Evolutionary conservation across 2,797 vertebrate species (phyloP).

Genomic region (Phrynocephalus vlangalii): DNA sequence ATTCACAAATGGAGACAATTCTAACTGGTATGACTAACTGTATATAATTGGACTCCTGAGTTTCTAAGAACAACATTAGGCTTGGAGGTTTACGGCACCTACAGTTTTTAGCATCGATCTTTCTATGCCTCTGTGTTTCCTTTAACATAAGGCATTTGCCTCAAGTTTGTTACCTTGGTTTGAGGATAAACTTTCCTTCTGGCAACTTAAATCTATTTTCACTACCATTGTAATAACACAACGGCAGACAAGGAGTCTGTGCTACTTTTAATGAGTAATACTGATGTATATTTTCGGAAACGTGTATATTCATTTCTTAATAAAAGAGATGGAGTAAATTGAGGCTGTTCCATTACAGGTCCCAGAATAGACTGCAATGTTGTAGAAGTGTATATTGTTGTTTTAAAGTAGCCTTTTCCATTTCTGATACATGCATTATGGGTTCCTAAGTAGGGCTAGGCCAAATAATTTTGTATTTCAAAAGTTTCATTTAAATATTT

Average conservation of each 20-base stretch:
- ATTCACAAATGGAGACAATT: conserved; percentile 5
- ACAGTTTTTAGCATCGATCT: not conserved
- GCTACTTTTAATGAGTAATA: not conserved
- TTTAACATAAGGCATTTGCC: not conserved
- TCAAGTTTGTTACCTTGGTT: not conserved
- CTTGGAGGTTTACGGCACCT: not conserved
- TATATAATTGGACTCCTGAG: conserved; percentile 29
- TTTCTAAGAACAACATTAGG: not conserved
- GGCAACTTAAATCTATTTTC: not conserved
- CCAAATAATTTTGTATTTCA: not conserved
- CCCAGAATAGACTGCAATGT: no score
- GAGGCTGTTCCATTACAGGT: no score
- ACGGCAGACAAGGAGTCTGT: not conserved
- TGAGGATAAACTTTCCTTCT: not conserved
- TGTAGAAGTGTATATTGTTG: no score
- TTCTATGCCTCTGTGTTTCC: not conserved
- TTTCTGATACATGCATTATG: no score
- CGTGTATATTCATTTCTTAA: not conserved
- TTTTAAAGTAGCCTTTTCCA: no score
- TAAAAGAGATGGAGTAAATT: not conserved
- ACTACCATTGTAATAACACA: not conserved
- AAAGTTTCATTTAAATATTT: not conserved
- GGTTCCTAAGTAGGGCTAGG: not conserved
- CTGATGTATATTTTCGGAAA: not conserved
- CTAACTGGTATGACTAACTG: conserved; percentile 13